A percentile compares a stretch with the other conserved stretches of the same genome.
Conservation (phyloP, 2,888 invertebrate genomes). For the Rhimphoctona megacephalus region DNA sequence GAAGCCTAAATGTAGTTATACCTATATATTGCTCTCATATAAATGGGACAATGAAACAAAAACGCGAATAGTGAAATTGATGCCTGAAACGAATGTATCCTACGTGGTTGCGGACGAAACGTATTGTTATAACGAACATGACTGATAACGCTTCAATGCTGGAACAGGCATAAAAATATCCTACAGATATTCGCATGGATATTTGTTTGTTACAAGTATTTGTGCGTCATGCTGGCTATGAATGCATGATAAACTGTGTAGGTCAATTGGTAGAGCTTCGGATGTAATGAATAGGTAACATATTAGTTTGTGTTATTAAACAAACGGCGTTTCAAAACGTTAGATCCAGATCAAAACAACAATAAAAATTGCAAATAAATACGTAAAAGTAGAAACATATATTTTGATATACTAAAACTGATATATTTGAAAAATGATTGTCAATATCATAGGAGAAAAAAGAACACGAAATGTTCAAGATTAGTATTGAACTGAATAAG, state of each 20-base stretch:
- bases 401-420: background rate
- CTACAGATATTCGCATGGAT: background rate
- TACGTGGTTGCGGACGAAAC: background rate
- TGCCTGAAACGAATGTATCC: background rate
- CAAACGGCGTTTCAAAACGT: background rate
- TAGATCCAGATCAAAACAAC: background rate
- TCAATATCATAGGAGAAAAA: background rate
- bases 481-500: background rate
- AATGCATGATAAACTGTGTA: too few relatives aligned
- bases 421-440: background rate
- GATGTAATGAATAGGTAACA: background rate
- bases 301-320: background rate
- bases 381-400: background rate
- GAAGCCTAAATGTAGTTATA: background rate
- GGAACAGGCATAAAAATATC: background rate
- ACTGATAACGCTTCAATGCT: background rate
- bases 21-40: background rate
- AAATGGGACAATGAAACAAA: background rate
- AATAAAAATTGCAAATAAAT: background rate
- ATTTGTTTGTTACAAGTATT: background rate
- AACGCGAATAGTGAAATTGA: background rate
- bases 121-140: background rate
- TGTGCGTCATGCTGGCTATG: background rate
- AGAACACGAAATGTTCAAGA: background rate
- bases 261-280: background rate